phyloP scores from a whole-genome alignment of 1,140 invertebrate genomes.

The Pinna nobilis region DNA sequence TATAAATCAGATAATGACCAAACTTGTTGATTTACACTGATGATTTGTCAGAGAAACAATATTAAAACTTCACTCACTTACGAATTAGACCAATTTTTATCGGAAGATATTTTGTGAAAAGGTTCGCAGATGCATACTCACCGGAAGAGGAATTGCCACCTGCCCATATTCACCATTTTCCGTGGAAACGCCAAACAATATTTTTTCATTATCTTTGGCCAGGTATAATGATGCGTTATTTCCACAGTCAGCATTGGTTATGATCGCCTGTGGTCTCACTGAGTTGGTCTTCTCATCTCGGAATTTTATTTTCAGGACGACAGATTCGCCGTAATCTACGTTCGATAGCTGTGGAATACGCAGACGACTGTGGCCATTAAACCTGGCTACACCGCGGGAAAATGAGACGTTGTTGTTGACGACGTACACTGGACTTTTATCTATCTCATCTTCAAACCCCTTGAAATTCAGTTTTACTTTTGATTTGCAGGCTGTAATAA shows the following conservation, averaged over 20 bases:
- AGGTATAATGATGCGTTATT: constrained; percentile 52
- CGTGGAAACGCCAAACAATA: constrained; percentile 48
- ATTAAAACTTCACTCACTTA: too few relatives aligned
- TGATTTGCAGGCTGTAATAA: constrained; percentile 44
- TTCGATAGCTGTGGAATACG: constrained; percentile 58
- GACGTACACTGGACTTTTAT: constrained; percentile 48
- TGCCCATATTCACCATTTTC: constrained; percentile 35
- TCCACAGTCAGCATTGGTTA: constrained; percentile 59
- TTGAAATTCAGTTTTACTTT: constrained; percentile 55
- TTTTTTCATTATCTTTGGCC: constrained; percentile 69
- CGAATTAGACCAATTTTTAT: background rate
- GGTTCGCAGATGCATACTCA: constrained; percentile 13
- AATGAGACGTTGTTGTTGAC: constrained; percentile 54
- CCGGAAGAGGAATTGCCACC: constrained; percentile 38
- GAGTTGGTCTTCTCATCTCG: constrained; percentile 29
- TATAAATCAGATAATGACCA: too few relatives aligned
- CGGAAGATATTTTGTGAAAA: background rate
- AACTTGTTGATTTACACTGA: too few relatives aligned
- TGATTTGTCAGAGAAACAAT: too few relatives aligned
- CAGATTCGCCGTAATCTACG: constrained; percentile 47
- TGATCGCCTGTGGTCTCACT: constrained; percentile 47
- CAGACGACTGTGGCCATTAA: constrained; percentile 53
- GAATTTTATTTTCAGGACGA: constrained; percentile 48
- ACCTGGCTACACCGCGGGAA: constrained; percentile 47
- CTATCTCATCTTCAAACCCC: constrained; percentile 44